These are phyloP conservation scores for Channa argus DNA, from an alignment of 2,113 vertebrate species.

Conservation along the genomic window DNA sequence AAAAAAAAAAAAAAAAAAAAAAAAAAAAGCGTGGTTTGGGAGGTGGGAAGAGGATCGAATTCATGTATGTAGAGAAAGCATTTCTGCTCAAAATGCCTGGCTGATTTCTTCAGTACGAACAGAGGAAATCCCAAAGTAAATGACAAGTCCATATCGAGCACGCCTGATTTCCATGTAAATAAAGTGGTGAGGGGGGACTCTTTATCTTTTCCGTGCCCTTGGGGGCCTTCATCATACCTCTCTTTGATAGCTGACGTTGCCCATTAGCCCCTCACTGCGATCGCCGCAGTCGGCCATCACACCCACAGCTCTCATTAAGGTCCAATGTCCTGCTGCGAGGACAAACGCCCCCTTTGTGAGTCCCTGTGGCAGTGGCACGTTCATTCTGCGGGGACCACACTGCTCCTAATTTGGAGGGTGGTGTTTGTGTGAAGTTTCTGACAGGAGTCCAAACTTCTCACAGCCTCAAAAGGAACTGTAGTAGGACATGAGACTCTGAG, in stretches of 20 bases:
- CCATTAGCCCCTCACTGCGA: conserved; percentile 73
- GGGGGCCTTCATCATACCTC: conserved; percentile 73
- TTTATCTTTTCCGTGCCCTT: conserved; percentile 62
- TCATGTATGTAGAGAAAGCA: conserved; percentile 71
- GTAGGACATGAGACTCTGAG: conserved; percentile 52
- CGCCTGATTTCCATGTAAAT: conserved; percentile 85
- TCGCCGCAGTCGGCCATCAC: conserved; percentile 66
- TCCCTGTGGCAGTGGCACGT: conserved; percentile 63
- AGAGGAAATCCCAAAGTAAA: conserved; percentile 82
- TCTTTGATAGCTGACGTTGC: conserved; percentile 80
- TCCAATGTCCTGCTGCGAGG: conserved; percentile 74
- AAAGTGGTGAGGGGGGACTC: conserved; percentile 50
- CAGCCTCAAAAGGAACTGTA: conserved; percentile 31
- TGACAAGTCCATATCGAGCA: conserved; percentile 82
- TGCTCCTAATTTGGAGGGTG: conserved; percentile 78
- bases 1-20: conserved; percentile 59
- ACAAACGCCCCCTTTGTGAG: conserved; percentile 81
- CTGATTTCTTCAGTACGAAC: conserved; percentile 61
- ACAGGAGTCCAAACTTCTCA: conserved; percentile 66
- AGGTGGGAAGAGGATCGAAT: conserved; percentile 69
- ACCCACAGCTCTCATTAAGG: conserved; percentile 78
- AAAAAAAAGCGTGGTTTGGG: conserved; percentile 62
- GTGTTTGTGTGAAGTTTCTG: conserved; percentile 68
- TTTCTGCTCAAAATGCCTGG: conserved; percentile 66
- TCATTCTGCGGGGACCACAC: conserved; percentile 72